Evolutionary conservation across 2,888 invertebrate genomes (phyloP).

Genomic region (Xestobium rufovillosum): DNA sequence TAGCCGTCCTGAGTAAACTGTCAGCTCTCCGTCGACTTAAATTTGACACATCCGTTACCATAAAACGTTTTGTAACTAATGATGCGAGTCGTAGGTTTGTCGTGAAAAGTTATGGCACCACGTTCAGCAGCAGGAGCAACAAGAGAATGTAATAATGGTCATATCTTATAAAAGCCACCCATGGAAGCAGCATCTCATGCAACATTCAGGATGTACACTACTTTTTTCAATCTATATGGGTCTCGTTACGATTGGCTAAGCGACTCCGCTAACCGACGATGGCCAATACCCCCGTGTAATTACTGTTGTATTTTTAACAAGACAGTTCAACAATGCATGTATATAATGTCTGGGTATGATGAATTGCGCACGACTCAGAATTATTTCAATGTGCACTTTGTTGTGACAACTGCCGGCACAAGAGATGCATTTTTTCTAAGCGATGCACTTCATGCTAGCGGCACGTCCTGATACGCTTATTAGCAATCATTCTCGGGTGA

Average conservation of each 20-base stretch:
- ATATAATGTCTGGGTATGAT: constrained; percentile 23
- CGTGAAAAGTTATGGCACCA: background rate
- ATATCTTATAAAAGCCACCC: constrained; percentile 33
- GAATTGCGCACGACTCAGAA: constrained; percentile 26
- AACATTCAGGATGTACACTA: constrained; percentile 34
- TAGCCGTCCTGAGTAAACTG: no score
- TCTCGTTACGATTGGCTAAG: constrained; percentile 17
- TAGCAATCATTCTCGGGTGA: no score
- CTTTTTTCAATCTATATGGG: constrained; percentile 22
- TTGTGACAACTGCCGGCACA: background rate
- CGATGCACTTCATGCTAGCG: no score
- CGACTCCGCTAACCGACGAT: constrained; percentile 17
- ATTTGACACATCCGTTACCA: no score
- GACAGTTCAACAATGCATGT: constrained; percentile 29
- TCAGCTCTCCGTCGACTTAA: no score
- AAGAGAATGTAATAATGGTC: constrained; percentile 22
- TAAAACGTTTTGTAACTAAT: no score
- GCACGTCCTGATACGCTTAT: no score
- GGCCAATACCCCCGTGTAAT: constrained; percentile 31
- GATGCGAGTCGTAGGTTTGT: background rate
- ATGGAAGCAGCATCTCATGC: constrained; percentile 32
- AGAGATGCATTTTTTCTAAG: constrained; percentile 1
- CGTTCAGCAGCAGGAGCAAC: constrained; percentile 1
- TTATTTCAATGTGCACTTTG: constrained; percentile 21
- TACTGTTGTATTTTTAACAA: constrained; percentile 33